Conservation (phyloP, 1,140 invertebrate species). For the Drosophila albomicans region DNA sequence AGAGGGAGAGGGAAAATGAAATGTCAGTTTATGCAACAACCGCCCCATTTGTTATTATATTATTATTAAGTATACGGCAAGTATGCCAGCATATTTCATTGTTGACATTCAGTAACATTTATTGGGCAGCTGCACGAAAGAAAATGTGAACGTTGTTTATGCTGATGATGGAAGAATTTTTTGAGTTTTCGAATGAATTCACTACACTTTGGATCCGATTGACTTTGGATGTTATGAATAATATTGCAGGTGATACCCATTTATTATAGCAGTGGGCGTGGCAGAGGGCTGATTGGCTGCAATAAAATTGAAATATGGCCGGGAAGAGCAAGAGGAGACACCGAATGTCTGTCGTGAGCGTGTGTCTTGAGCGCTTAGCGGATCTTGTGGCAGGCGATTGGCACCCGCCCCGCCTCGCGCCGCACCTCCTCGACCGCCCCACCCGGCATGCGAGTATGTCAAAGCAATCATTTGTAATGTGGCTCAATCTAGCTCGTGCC, state of each 20-base stretch:
- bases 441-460: conserved; percentile 16
- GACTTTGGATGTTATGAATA: conserved; percentile 9
- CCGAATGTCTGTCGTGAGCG: background rate
- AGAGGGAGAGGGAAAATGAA: conserved; percentile 7
- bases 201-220: background rate
- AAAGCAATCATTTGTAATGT: conserved; percentile 47
- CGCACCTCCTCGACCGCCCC: background rate
- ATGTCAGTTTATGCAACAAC: conserved; percentile 52
- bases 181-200: background rate
- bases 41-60: conserved; percentile 42
- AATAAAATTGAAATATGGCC: conserved; percentile 30
- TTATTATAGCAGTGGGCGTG: conserved; percentile 1
- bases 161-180: background rate
- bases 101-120: conserved; percentile 56
- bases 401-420: conserved; percentile 14
- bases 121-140: conserved; percentile 45
- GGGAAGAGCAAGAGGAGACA: background rate
- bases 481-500: conserved; percentile 34
- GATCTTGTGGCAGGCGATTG: conserved; percentile 41
- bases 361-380: conserved; percentile 40
- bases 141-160: background rate
- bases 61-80: conserved; percentile 64
- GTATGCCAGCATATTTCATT: conserved; percentile 40
- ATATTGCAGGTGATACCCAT: conserved; percentile 14
- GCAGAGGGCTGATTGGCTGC: conserved; percentile 6